Evolutionary conservation across 2,888 invertebrate species (phyloP).

Genomic region (Apoda limacodes): DNA sequence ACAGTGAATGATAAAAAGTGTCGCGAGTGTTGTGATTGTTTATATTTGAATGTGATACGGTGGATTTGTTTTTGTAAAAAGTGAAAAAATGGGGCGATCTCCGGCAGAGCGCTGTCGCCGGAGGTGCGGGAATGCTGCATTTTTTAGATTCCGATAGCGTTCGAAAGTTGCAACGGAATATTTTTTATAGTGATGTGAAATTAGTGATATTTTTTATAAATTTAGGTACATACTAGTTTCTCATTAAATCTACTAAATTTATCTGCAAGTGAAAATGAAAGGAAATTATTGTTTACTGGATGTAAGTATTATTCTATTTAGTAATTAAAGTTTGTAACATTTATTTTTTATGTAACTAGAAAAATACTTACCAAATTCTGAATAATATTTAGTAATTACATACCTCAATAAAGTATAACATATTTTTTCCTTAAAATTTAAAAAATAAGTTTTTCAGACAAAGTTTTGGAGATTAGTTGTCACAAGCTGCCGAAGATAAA

Average conservation of each 20-base stretch:
- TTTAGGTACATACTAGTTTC: constrained; percentile 19
- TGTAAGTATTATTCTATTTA: constrained; percentile 28
- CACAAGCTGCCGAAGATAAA: too few relatives aligned
- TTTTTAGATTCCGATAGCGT: constrained; percentile 42
- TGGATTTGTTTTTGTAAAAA: constrained; percentile 23
- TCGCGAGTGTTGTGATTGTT: constrained; percentile 23
- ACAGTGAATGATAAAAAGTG: constrained; percentile 30
- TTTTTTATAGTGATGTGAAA: constrained; percentile 28
- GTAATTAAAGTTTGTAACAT: constrained; percentile 3
- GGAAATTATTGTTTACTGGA: constrained; percentile 27
- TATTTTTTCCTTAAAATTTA: too few relatives aligned
- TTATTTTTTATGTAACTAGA: too few relatives aligned
- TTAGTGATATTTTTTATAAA: constrained; percentile 27
- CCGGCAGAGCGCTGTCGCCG: constrained; percentile 22
- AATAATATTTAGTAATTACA: too few relatives aligned
- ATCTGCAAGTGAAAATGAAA: constrained; percentile 30
- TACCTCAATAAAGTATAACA: too few relatives aligned
- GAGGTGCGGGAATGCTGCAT: constrained; percentile 42
- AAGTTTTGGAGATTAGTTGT: too few relatives aligned
- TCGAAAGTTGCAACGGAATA: constrained; percentile 40
- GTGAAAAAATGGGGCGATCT: constrained; percentile 31
- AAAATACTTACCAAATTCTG: too few relatives aligned
- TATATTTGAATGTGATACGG: constrained; percentile 18
- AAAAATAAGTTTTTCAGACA: too few relatives aligned
- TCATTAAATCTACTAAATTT: constrained; percentile 23